Percentiles rank a stretch among this genome's conserved stretches.
These are phyloP conservation scores for Chrysina gloriosa DNA, from an alignment of 2,888 invertebrate genomes.

Conservation along the genomic window DNA sequence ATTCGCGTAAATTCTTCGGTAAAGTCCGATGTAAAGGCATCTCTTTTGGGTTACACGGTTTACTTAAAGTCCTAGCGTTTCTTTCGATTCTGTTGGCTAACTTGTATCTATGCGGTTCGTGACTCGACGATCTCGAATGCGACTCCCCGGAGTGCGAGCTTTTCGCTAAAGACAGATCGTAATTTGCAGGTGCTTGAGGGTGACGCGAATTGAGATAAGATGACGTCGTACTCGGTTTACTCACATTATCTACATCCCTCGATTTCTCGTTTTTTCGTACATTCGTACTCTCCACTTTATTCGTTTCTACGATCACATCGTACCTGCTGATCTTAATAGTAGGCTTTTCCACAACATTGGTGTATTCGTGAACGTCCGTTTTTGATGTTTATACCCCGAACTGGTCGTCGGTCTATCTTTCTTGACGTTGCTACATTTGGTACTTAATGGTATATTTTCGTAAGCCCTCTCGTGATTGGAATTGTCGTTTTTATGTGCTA, in stretches of 20 bases:
- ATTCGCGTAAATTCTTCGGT: conserved; percentile 57
- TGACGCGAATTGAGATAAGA: conserved; percentile 4
- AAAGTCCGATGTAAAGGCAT: conserved; percentile 55
- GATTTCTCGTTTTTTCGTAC: conserved; percentile 40
- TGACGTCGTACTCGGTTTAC: conserved; percentile 26
- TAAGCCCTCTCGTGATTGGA: conserved; percentile 47
- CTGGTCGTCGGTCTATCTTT: conserved; percentile 42
- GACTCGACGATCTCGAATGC: conserved; percentile 19
- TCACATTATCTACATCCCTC: conserved; percentile 41
- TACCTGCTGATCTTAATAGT: conserved; percentile 47
- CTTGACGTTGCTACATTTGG: conserved; percentile 38
- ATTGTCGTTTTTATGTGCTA: not conserved
- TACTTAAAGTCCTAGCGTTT: conserved; percentile 34
- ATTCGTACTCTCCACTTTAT: conserved; percentile 42
- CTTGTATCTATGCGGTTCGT: conserved; percentile 40
- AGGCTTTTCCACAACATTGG: conserved; percentile 46
- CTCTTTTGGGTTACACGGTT: conserved; percentile 44
- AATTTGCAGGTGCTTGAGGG: conserved; percentile 41
- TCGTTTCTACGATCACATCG: conserved; percentile 45
- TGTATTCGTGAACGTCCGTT: conserved; percentile 38
- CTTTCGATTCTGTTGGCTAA: conserved; percentile 38
- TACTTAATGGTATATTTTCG: conserved; percentile 47
- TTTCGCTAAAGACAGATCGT: conserved; percentile 25
- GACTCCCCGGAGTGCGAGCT: conserved; percentile 22
- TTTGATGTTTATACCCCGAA: conserved; percentile 43